A percentile compares a stretch with the other conserved stretches of the same genome.
These are phyloP conservation scores for Halcyon senegalensis DNA, from an alignment of 2,113 vertebrate species.

Conservation along the genomic window DNA sequence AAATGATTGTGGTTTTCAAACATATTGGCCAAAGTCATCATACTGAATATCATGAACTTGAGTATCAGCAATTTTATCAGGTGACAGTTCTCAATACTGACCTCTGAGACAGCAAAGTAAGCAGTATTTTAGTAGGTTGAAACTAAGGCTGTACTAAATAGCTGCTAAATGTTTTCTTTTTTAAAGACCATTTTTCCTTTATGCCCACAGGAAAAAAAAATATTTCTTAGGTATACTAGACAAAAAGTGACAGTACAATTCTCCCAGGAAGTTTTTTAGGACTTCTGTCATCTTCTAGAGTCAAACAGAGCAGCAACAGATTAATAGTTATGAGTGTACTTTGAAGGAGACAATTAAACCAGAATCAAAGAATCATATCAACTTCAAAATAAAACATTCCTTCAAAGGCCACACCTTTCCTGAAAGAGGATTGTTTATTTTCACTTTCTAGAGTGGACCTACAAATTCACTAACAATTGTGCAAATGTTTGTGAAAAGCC, in stretches of 20 bases:
- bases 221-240: neutral
- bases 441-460: neutral
- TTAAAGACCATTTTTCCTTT: neutral
- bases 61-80: neutral
- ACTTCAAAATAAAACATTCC: neutral
- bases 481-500: neutral
- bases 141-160: neutral
- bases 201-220: rapidly evolving
- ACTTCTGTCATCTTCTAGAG: neutral
- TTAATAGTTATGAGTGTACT: neutral
- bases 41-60: neutral
- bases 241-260: neutral
- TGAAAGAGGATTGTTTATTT: neutral
- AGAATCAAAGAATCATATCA: neutral
- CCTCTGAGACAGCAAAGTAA: neutral
- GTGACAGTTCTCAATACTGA: neutral
- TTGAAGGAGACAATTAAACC: neutral
- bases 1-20: neutral
- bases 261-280: neutral
- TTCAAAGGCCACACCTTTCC: neutral
- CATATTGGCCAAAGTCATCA: neutral
- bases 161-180: neutral
- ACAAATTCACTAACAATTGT: neutral
- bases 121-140: neutral
- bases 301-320: neutral